Evolutionary conservation across 2,797 vertebrate genomes (phyloP).

Genomic region (Artibeus jamaicensis): DNA sequence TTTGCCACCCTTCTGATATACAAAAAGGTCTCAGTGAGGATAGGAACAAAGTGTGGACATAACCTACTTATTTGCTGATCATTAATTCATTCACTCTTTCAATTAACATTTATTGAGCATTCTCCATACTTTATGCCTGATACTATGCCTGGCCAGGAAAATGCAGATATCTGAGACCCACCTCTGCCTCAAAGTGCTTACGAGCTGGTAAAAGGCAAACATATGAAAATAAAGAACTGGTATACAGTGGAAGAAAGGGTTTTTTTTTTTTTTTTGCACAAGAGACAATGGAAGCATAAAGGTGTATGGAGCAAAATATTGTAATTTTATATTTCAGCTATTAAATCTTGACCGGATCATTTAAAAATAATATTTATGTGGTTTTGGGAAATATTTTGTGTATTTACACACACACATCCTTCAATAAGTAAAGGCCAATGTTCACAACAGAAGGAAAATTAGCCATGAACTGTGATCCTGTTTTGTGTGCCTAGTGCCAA

Average conservation of each 20-base stretch:
- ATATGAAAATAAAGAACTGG: not conserved
- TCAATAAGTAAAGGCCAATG: constrained; percentile 33
- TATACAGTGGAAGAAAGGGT: not conserved
- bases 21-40: not conserved
- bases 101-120: not conserved
- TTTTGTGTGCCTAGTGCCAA: not conserved
- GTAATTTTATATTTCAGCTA: not conserved
- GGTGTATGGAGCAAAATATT: not conserved
- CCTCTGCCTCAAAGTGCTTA: not conserved
- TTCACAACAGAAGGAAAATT: constrained; percentile 11
- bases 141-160: not conserved
- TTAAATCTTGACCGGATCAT: constrained; percentile 18
- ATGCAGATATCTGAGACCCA: not conserved
- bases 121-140: not conserved
- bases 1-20: not conserved
- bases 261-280: not conserved
- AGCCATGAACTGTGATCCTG: not conserved
- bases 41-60: not conserved
- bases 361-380: not conserved
- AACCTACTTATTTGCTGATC: not conserved
- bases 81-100: constrained; percentile 2
- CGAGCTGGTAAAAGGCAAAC: not conserved
- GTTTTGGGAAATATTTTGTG: not conserved
- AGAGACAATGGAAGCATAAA: not conserved
- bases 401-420: not conserved